A percentile compares a stretch with the other conserved stretches of the same genome.
These are phyloP conservation scores for Poeciliopsis paucimaculata DNA, from an alignment of 2,797 vertebrate species.

Conservation along the genomic window DNA sequence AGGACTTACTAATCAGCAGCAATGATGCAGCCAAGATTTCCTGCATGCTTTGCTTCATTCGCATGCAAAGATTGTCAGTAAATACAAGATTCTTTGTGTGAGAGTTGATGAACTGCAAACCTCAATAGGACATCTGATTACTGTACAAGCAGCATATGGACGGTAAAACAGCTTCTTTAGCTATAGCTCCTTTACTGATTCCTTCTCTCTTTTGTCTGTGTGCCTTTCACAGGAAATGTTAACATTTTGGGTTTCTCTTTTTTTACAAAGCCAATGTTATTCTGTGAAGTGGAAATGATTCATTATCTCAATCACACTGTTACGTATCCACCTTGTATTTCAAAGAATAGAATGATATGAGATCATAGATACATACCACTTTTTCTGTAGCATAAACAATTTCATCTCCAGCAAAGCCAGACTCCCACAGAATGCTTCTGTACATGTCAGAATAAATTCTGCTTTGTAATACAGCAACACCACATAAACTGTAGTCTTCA, in stretches of 20 bases:
- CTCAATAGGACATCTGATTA: neutral
- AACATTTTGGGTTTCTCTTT: neutral
- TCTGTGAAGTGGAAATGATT: neutral
- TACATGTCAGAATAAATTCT: neutral
- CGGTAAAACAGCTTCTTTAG: neutral
- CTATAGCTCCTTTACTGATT: neutral
- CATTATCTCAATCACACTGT: neutral
- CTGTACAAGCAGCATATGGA: neutral
- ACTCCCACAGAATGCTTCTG: neutral
- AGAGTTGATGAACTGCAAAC: slow-evolving; percentile 33
- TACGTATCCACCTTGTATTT: neutral
- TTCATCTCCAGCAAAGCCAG: neutral
- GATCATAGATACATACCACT: neutral
- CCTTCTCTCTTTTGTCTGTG: neutral
- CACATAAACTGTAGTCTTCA: neutral
- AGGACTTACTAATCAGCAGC: slow-evolving; percentile 31
- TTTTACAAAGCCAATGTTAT: neutral
- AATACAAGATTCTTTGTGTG: slow-evolving; percentile 45
- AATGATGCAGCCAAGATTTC: slow-evolving; percentile 31
- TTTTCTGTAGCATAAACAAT: neutral
- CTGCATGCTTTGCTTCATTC: slow-evolving; percentile 32
- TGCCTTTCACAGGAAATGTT: neutral
- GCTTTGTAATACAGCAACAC: neutral
- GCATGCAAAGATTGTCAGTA: slow-evolving; percentile 48
- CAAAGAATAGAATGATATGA: neutral